Base-by-base conservation (phyloP, 2,113 vertebrate species). In the Dendrocopos noguchii region DNA sequence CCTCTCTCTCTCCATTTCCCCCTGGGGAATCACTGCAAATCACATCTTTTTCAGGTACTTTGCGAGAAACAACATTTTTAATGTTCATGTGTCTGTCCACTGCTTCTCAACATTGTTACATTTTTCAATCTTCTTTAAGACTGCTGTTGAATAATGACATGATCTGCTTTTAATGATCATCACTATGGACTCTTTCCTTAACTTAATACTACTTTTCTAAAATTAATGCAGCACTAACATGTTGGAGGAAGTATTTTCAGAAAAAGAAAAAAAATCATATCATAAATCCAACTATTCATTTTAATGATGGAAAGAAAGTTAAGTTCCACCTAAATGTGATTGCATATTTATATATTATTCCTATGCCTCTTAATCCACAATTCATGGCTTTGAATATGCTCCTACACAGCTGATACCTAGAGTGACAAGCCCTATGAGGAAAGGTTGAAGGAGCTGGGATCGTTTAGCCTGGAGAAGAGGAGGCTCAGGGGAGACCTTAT, bases 1-100 rank as follows among this genome's bases (percentile, higher is more conserved):
- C 1, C 3, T 11, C 7, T 34, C 6, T 39, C 11, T 0, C 1
- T 1, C 1, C 3, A 3, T 3, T 1, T 1, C 2, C 3, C 5
- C 1, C 1, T 3, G 1, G 3, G 25, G 14, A 53, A 60, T 74
- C 60, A 39, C 11, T 50, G 11, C 33, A 29, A 44, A 63, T 74
- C 0, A 0, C 7, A 44, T 70, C 3, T 70, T 82, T 28, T 81
- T 18, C 18, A 74, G 20, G 9, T 24, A 16, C 4, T 27, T 27
- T 71, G 14, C 47, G 64, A 74, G n/a, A 75, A 84, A 67, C 2
- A 65, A 0, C 28, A 3, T 19, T 52, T 86, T 74, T 50, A 42
- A 25, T 56, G 67, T 89, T 87, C 42, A 12, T 68, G 7, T 52
- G n/a, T 83, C 9, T 57, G 25, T 70, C 12, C 25, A 19, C 9